These are phyloP conservation scores for Hippocampus guttulatus DNA, from an alignment of 2,113 vertebrate genomes.

Conservation along the genomic window DNA sequence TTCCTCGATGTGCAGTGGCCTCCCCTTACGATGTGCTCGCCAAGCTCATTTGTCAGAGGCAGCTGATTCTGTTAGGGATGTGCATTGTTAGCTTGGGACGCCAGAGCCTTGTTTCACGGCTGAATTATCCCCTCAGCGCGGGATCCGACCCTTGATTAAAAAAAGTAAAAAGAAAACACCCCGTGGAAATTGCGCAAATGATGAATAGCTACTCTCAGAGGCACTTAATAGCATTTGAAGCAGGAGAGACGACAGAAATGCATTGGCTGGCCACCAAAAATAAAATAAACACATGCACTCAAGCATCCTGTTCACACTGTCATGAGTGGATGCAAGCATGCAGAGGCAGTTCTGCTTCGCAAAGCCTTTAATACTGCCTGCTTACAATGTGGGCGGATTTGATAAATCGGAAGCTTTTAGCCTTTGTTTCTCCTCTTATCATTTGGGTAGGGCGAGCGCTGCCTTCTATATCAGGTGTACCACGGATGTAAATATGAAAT, in stretches of 20 bases:
- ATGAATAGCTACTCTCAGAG: slow-evolving; percentile 42
- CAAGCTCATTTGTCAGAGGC: slow-evolving; percentile 46
- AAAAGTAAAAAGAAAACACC: slow-evolving; percentile 48
- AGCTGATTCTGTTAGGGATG: slow-evolving; percentile 33
- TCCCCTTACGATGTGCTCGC: slow-evolving; percentile 2
- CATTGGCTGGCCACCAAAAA: slow-evolving; percentile 14
- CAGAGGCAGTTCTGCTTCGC: not conserved
- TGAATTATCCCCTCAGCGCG: slow-evolving; percentile 40
- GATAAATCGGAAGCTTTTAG: slow-evolving; percentile 15
- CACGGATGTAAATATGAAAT: slow-evolving; percentile 18
- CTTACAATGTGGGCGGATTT: slow-evolving; percentile 1
- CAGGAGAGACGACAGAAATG: slow-evolving; percentile 19
- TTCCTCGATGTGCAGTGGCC: slow-evolving; percentile 5
- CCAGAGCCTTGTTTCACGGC: slow-evolving; percentile 52
- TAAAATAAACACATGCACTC: slow-evolving; percentile 9
- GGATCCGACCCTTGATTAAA: slow-evolving; percentile 56
- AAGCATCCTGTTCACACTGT: slow-evolving; percentile 1
- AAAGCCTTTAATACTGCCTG: not conserved
- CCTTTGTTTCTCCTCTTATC: slow-evolving; percentile 9
- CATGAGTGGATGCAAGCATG: slow-evolving; percentile 6
- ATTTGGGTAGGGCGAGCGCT: not conserved
- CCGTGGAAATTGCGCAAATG: slow-evolving; percentile 44
- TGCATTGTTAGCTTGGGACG: slow-evolving; percentile 34
- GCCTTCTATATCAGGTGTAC: slow-evolving; percentile 16
- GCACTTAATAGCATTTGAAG: slow-evolving; percentile 45